Base-by-base conservation (phyloP, 2,797 vertebrate species). In the Ambastaia sidthimunki region DNA sequence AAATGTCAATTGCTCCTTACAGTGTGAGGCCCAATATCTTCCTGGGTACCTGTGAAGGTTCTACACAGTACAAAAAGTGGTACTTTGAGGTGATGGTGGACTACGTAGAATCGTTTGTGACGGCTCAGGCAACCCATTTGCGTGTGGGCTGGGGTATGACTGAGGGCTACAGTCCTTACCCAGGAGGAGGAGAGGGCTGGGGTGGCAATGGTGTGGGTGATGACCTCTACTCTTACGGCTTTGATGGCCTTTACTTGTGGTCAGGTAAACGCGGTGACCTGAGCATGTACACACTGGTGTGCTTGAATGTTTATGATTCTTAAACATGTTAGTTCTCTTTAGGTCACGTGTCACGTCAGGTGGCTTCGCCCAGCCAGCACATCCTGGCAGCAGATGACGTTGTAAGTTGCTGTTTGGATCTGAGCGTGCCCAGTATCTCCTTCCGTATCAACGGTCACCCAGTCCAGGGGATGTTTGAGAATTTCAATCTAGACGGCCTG, bases 21-120 rank as follows among this genome's bases (percentile, higher is more conserved):
- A 98, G 97, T 78, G 92, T 97, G 74, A 94, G 97, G 85, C 97
- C 96, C 81, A 97, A 97, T 91, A 94, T 97, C 88, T 98, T 96
- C 69, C 90, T 97, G 88, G 97, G 97, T 5, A 95, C 95, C 5
- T 97, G 95, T 16, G 96, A 97, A 82, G 95, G 96, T 1, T 95
- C 97, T 70, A 97, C 96, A 0, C 96, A 97, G 89, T 98, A 93
- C 62, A 94, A 95, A 90, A 96, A 97, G 86, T 98, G 96, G 96
- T 98, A 98, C 90, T 98, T 89, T 70, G 97, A 98, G 90, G 86
- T 97, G 90, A 96, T 97, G 82, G 96, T 98, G 59, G 97, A 97
- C 71, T 92, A 94, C 0, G 95, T 96, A 88, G 94, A 94, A 70
- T 87, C 95, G 1, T 97, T 93, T 62, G 93, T 96, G 81, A 95